Evolutionary conservation across 2,113 vertebrate genomes (phyloP).

Genomic region (Lota lota): DNA sequence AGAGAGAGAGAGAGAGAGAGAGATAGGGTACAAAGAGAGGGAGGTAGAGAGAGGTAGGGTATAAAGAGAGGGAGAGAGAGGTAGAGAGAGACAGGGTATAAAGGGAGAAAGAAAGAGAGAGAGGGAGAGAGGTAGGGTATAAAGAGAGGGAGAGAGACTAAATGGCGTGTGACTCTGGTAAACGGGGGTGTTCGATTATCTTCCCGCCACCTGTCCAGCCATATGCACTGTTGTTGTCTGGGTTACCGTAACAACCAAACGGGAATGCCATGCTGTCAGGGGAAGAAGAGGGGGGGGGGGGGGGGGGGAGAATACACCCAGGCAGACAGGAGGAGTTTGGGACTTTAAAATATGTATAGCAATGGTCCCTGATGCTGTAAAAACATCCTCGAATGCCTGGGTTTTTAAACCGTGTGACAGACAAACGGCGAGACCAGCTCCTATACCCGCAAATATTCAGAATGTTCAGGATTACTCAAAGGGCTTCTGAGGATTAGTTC

Average conservation of each 20-base stretch:
- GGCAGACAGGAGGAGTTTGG: too few species aligned
- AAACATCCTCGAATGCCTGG: too few species aligned
- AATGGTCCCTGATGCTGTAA: too few species aligned
- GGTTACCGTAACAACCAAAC: too few species aligned
- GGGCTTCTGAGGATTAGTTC: too few species aligned
- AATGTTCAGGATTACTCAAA: too few species aligned
- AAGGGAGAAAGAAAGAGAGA: slow-evolving; percentile 14
- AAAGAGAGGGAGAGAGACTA: slow-evolving; percentile 18
- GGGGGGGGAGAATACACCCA: neutral
- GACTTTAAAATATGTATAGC: too few species aligned
- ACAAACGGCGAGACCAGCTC: too few species aligned
- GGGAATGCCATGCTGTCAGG: slow-evolving; percentile 9
- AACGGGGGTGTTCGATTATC: slow-evolving; percentile 44
- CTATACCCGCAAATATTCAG: too few species aligned
- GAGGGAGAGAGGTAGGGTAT: slow-evolving; percentile 14
- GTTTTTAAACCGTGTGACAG: too few species aligned
- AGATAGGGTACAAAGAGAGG: neutral
- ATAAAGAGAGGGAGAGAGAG: neutral
- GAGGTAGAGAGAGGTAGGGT: neutral
- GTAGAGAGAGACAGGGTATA: neutral
- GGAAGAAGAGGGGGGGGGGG: neutral
- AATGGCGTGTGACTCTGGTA: slow-evolving; percentile 39
- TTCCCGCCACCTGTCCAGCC: slow-evolving; percentile 48
- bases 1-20: slow-evolving; percentile 1
- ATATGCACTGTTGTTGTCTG: slow-evolving; percentile 30